phyloP scores from a whole-genome alignment of 2,797 vertebrate genomes.

The Tamandua tetradactyla region DNA sequence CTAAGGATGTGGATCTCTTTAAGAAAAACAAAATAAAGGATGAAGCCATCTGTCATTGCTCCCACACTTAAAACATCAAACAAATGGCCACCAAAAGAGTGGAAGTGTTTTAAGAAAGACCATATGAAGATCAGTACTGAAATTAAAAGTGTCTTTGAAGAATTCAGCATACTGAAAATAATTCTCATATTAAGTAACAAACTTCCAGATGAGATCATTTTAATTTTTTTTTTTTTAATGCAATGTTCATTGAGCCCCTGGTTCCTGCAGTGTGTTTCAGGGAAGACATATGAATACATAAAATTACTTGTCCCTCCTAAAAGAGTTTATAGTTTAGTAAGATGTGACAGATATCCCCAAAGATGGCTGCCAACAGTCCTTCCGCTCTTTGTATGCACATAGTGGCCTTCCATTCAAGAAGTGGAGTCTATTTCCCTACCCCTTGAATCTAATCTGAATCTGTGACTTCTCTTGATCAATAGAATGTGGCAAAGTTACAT shows the following conservation, averaged over 20 bases:
- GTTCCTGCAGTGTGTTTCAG: neutral
- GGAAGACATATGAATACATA: neutral
- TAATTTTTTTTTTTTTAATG: neutral
- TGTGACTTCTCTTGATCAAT: too few relatives aligned
- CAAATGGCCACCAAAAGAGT: constrained; percentile 18
- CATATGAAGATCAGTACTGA: neutral
- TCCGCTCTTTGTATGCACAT: too few relatives aligned
- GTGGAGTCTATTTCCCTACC: too few relatives aligned
- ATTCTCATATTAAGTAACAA: neutral
- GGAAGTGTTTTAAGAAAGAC: constrained; percentile 35
- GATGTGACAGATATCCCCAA: neutral
- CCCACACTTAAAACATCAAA: neutral
- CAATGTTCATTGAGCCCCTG: neutral
- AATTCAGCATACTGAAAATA: constrained; percentile 34
- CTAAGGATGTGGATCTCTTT: neutral
- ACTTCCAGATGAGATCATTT: constrained; percentile 10
- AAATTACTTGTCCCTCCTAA: neutral
- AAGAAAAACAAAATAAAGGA: neutral
- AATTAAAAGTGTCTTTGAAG: constrained; percentile 2
- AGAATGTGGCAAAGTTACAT: too few relatives aligned
- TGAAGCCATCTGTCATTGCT: neutral
- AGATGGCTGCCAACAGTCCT: too few relatives aligned
- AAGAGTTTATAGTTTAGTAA: constrained; percentile 10
- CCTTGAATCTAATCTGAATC: too few relatives aligned
- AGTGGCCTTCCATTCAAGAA: too few relatives aligned